phyloP scores from a whole-genome alignment of 2,797 vertebrate genomes.

The Ceryle rudis region DNA sequence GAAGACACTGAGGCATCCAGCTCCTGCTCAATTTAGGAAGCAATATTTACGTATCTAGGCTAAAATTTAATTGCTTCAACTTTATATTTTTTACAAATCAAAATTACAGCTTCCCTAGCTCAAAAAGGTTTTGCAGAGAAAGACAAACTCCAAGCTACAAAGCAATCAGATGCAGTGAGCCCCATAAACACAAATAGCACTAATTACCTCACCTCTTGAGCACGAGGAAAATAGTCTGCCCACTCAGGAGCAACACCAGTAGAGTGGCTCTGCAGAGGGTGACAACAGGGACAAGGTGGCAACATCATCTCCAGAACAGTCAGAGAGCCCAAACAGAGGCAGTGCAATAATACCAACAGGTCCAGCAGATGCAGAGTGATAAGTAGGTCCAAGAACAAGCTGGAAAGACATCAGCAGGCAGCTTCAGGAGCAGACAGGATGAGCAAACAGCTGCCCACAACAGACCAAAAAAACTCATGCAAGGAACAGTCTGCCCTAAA shows the following conservation, averaged over 20 bases:
- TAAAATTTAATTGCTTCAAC: not conserved
- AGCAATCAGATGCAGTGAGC: not conserved
- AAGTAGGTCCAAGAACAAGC: too few relatives aligned
- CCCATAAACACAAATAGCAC: not conserved
- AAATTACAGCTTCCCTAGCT: not conserved
- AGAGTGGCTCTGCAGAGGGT: not conserved
- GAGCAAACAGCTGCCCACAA: not conserved
- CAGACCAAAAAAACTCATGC: rapidly evolving
- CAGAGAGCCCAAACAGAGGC: not conserved
- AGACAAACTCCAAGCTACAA: not conserved
- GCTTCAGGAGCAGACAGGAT: rapidly evolving
- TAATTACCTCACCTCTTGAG: not conserved
- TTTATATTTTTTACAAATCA: not conserved
- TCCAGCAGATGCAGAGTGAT: not conserved
- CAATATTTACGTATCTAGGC: not conserved
- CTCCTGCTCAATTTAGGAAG: not conserved
- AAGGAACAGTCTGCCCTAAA: rapidly evolving
- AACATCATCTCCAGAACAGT: not conserved
- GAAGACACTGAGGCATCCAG: not conserved
- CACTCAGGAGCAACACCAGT: rapidly evolving
- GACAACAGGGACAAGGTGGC: rapidly evolving
- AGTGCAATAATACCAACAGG: not conserved
- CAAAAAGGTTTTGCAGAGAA: not conserved
- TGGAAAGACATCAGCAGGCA: rapidly evolving
- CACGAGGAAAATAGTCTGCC: rapidly evolving